Evolutionary conservation across 1,140 invertebrate species (phyloP).

Genomic region (Aricia agestis): DNA sequence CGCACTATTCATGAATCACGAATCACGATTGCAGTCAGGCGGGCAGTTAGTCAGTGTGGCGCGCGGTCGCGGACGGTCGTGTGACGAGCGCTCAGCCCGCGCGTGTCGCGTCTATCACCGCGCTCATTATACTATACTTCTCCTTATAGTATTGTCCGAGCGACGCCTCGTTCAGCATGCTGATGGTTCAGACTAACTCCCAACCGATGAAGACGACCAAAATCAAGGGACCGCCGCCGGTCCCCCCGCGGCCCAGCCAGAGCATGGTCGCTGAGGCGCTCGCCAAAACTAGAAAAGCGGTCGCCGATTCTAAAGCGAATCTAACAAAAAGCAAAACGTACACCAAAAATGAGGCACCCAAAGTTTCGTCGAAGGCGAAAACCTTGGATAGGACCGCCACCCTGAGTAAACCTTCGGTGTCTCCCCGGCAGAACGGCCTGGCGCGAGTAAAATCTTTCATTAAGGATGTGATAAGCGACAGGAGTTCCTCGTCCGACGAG

Average conservation of each 20-base stretch:
- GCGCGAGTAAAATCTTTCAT: constrained; percentile 74
- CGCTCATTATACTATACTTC: constrained; percentile 67
- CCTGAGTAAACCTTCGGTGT: constrained; percentile 64
- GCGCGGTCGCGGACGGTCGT: constrained; percentile 41
- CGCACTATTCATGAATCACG: constrained; percentile 23
- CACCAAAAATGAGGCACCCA: constrained; percentile 55
- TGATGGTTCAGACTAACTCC: constrained; percentile 69
- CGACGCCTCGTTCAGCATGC: constrained; percentile 57
- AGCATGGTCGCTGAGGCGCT: constrained; percentile 82
- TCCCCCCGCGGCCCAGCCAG: constrained; percentile 83
- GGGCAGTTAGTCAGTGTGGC: constrained; percentile 42
- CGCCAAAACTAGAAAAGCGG: constrained; percentile 77
- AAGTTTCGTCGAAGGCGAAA: constrained; percentile 54
- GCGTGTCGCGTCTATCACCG: constrained; percentile 51
- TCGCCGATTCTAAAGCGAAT: constrained; percentile 75
- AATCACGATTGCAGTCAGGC: constrained; percentile 14
- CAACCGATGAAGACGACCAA: constrained; percentile 68
- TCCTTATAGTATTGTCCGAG: constrained; percentile 70
- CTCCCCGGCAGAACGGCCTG: constrained; percentile 69
- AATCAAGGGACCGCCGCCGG: constrained; percentile 80
- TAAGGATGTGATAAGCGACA: constrained; percentile 73
- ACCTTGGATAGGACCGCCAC: constrained; percentile 60
- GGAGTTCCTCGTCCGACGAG: constrained; percentile 70
- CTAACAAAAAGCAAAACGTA: constrained; percentile 55
- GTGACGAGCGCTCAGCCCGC: constrained; percentile 39